Evolutionary conservation across 2,888 invertebrate species (phyloP), one percentile per base, ranked within the genome.

Genomic region (Diploptera punctata): DNA sequence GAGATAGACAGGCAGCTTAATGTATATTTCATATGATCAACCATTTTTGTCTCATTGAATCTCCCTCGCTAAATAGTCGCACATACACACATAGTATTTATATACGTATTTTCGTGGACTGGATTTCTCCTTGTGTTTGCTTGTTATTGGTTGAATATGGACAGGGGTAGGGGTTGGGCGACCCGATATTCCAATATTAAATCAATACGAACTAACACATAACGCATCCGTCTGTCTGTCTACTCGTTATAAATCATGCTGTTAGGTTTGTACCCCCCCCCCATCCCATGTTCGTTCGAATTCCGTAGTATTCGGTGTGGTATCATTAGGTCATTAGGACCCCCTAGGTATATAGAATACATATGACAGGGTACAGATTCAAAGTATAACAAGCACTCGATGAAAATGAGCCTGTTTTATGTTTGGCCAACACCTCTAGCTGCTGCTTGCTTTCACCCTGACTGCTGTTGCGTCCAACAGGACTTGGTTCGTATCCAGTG

Each of bases 181-280:
- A 43, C 33, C 44, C 43, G 44, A 44, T 44, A 44, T 65, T 44
- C 65, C 65, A 29, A 65, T 65, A 65, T 65, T 65, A 65, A 65
- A 65, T 65, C 65, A 65, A 65, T 72, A 72, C 68, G 26, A 68
- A n/a, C 52, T n/a, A 67, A 49, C 72, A 61, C 68, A 68, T 29
- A 52, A 54, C 65, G 67, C 49, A 49, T 38, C 52, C 9, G 47
- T 31, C 29, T 68, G 19, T 47, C 31, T 65, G 65, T 71, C 38
- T 54, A 24, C 65, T 65, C 65, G 65, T 65, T 65, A 65, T 65
- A 65, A 65, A 65, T 65, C 65, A 65, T 26, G 65, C 65, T 65
- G 65, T 65, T 65, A 47, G 71, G 52, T 49, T 67, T 44, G 69
- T 18, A 69, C 60, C 70, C 69, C 69, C 16, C 65, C 38, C 33